Percentiles rank a stretch among this genome's conserved stretches.
Conservation (phyloP, 2,113 vertebrate genomes). For the Oncorhynchus clarkii region DNA sequence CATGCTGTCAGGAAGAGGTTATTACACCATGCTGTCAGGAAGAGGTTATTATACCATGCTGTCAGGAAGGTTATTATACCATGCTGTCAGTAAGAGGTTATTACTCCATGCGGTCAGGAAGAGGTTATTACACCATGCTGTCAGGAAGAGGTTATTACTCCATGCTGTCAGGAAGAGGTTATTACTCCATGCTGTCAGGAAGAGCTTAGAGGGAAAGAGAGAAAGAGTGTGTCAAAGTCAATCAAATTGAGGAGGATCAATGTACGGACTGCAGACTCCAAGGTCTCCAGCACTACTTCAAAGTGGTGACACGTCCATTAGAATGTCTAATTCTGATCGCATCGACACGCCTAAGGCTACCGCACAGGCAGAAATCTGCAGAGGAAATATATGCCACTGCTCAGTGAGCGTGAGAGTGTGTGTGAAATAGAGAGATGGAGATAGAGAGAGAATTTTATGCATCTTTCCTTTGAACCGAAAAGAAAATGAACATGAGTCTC, state of each 20-base stretch:
- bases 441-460: neutral
- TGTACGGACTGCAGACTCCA: conserved; percentile 63
- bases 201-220: neutral
- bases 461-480: conserved; percentile 8
- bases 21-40: no score
- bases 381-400: conserved; percentile 59
- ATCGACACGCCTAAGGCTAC: conserved; percentile 59
- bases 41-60: no score
- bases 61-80: no score
- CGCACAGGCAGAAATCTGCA: conserved; percentile 32
- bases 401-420: conserved; percentile 3
- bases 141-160: no score
- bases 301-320: conserved; percentile 66
- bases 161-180: no score
- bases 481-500: neutral
- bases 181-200: no score
- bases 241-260: conserved; percentile 67
- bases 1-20: no score
- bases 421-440: conserved; percentile 15
- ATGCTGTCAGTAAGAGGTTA: no score
- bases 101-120: no score
- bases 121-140: no score
- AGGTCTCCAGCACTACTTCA: conserved; percentile 69
- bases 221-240: conserved; percentile 64
- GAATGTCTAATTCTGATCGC: conserved; percentile 69